Conservation (phyloP, 1,140 invertebrate genomes). For the Lepidurus packardi region DNA sequence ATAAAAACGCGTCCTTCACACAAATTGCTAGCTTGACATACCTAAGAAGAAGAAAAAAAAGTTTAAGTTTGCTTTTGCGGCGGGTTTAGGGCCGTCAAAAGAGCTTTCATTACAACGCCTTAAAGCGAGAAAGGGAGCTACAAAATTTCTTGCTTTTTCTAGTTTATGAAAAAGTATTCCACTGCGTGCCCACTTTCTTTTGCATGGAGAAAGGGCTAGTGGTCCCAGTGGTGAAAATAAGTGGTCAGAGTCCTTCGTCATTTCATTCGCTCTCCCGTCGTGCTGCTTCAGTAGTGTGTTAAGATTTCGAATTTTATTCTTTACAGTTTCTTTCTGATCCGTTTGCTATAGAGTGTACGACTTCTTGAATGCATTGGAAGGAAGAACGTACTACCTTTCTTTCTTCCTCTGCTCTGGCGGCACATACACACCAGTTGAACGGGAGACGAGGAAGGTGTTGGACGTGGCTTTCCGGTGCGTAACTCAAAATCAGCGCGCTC, state of each 20-base stretch:
- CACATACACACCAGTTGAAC: background rate
- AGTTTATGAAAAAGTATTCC: background rate
- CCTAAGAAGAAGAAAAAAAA: no score
- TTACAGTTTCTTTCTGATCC: constrained; percentile 1
- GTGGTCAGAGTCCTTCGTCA: background rate
- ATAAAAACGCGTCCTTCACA: no score
- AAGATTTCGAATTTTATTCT: background rate
- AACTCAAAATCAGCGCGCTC: background rate
- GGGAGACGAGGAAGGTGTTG: background rate
- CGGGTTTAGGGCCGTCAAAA: background rate
- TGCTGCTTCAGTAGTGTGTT: background rate
- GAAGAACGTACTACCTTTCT: background rate
- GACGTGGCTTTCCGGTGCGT: background rate
- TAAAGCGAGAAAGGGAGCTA: background rate
- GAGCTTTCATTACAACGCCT: background rate
- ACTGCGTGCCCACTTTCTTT: background rate
- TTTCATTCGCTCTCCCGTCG: background rate
- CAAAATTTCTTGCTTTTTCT: constrained; percentile 11
- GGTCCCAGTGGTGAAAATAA: background rate
- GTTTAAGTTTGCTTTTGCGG: no score
- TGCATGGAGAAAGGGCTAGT: constrained; percentile 7
- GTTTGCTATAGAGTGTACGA: background rate
- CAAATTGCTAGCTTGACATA: no score
- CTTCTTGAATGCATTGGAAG: background rate
- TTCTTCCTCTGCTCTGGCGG: background rate